These are phyloP conservation scores for Seira musarum DNA, from an alignment of 2,888 invertebrate species.

Conservation along the genomic window DNA sequence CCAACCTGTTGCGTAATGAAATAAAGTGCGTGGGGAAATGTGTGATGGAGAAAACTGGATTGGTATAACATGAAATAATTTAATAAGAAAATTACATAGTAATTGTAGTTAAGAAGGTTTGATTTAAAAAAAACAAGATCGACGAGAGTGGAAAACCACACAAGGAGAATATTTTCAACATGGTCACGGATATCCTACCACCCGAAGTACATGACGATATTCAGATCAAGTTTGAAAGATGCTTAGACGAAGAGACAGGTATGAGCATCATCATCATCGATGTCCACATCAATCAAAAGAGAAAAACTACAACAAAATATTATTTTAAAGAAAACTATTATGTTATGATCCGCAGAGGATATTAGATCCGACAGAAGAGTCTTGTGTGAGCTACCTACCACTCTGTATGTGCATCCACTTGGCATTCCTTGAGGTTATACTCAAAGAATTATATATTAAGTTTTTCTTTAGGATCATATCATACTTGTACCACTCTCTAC, in stretches of 20 bases:
- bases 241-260: conserved; percentile 40
- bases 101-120: too few species aligned
- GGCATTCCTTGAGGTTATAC: conserved; percentile 41
- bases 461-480: too few species aligned
- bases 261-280: too few species aligned
- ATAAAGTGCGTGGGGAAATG: conserved; percentile 46
- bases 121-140: too few species aligned
- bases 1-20: too few species aligned
- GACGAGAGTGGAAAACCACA: conserved; percentile 27
- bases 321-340: too few species aligned
- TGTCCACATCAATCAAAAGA: too few species aligned
- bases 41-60: conserved; percentile 35
- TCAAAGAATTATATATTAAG: too few species aligned
- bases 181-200: conserved; percentile 31
- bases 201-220: conserved; percentile 40
- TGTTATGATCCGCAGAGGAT: conserved; percentile 6
- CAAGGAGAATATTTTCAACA: conserved; percentile 44
- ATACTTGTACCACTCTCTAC: too few species aligned
- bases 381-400: conserved; percentile 31
- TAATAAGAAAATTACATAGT: too few species aligned
- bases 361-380: conserved; percentile 34
- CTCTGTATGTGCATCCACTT: conserved; percentile 39
- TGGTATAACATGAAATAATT: too few species aligned
- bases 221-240: conserved; percentile 26
- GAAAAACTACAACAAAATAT: too few species aligned